Evolutionary conservation across 1,140 invertebrate species (phyloP).

Genomic region (Bombus huntii): DNA sequence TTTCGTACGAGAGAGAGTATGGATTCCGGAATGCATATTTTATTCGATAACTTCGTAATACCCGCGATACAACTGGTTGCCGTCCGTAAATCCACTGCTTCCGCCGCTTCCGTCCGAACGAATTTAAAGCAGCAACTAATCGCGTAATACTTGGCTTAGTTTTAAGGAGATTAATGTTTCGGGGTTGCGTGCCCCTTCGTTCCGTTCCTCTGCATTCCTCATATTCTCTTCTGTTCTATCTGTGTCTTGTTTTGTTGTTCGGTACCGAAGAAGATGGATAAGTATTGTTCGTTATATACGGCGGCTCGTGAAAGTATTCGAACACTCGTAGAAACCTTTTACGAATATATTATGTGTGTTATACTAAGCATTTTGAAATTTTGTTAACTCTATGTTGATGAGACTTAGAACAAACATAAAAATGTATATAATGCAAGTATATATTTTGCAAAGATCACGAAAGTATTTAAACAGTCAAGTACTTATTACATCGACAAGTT

Average conservation of each 20-base stretch:
- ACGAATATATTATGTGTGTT: neutral
- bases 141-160: slow-evolving; percentile 56
- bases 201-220: neutral
- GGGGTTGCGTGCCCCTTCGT: neutral
- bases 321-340: neutral
- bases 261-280: too few species aligned
- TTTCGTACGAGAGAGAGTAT: neutral
- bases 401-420: too few species aligned
- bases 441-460: too few species aligned
- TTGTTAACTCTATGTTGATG: neutral
- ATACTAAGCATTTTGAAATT: neutral
- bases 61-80: slow-evolving; percentile 26
- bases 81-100: slow-evolving; percentile 40
- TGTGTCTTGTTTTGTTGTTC: neutral
- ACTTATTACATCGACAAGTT: too few species aligned
- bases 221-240: neutral
- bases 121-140: slow-evolving; percentile 53
- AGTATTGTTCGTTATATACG: neutral
- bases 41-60: slow-evolving; percentile 53
- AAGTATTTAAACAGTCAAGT: too few species aligned
- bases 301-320: neutral
- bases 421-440: too few species aligned
- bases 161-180: slow-evolving; percentile 55
- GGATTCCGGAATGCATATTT: slow-evolving; percentile 23
- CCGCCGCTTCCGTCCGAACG: slow-evolving; percentile 27